A percentile compares a stretch with the other conserved stretches of the same genome.
These are phyloP conservation scores for Rhinophrynus dorsalis DNA, from an alignment of 2,797 vertebrate species.

Conservation along the genomic window DNA sequence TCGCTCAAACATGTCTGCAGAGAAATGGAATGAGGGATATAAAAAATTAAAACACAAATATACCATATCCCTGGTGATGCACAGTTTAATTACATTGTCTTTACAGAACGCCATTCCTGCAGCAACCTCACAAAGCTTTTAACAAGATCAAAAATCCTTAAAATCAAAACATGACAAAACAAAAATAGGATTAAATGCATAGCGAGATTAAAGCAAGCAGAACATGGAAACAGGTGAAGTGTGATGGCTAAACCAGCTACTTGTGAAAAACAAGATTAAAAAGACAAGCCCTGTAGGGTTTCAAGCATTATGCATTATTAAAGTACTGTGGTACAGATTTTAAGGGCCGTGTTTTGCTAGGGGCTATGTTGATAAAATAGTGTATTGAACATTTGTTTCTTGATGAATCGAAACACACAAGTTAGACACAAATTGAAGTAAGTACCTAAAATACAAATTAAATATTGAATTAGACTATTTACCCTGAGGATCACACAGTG, in stretches of 20 bases:
- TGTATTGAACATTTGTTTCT: background rate
- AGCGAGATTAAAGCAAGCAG: background rate
- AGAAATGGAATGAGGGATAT: slow-evolving; percentile 23
- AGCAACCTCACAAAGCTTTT: background rate
- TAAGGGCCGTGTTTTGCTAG: background rate
- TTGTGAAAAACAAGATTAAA: slow-evolving; percentile 4
- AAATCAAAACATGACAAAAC: background rate
- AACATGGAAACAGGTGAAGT: background rate
- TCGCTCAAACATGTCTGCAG: too few species aligned
- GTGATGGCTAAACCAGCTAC: background rate
- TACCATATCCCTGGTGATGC: slow-evolving; percentile 7
- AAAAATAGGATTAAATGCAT: background rate
- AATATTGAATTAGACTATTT: too few species aligned
- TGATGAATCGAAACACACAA: background rate
- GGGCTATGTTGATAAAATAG: background rate
- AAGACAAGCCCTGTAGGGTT: background rate
- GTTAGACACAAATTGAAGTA: background rate
- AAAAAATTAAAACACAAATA: slow-evolving; percentile 3
- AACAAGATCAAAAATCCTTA: too few species aligned
- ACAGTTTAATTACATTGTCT: slow-evolving; percentile 1
- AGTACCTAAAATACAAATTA: too few species aligned
- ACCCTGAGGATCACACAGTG: too few species aligned
- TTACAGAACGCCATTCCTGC: background rate
- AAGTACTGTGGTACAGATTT: background rate
- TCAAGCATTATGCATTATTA: background rate